These are phyloP conservation scores for Micropoecilia bifurca DNA, from an alignment of 2,797 vertebrate genomes.

Conservation along the genomic window DNA sequence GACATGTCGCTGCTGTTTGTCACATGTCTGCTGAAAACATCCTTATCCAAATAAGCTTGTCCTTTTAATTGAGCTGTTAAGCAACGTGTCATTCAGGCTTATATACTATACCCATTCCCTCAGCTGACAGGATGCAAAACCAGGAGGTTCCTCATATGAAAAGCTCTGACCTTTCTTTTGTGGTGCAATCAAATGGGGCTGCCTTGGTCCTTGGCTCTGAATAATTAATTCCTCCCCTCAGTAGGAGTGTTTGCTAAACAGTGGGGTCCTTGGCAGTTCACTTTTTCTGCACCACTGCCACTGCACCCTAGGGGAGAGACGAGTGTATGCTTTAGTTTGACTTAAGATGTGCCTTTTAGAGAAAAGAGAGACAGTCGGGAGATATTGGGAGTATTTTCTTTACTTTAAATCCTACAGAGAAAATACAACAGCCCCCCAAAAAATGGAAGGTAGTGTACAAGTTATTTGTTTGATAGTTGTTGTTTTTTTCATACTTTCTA, in stretches of 20 bases:
- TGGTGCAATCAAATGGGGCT: conserved; percentile 81
- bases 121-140: conserved; percentile 64
- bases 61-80: conserved; percentile 72
- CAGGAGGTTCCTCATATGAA: conserved; percentile 74
- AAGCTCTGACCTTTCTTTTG: conserved; percentile 82
- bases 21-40: conserved; percentile 37
- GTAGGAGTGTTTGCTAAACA: conserved; percentile 88
- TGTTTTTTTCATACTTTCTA: conserved; percentile 28
- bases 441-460: conserved; percentile 26
- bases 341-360: conserved; percentile 76
- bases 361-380: conserved; percentile 64
- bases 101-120: conserved; percentile 51
- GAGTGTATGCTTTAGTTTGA: conserved; percentile 79
- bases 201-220: conserved; percentile 83
- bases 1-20: conserved; percentile 32
- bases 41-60: conserved; percentile 38
- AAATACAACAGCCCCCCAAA: conserved; percentile 36
- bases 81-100: conserved; percentile 41
- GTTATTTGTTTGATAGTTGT: conserved; percentile 30
- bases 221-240: conserved; percentile 87
- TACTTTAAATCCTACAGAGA: conserved; percentile 23
- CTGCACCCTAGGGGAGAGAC: conserved; percentile 76
- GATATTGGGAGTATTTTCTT: conserved; percentile 55
- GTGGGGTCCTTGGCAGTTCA: conserved; percentile 87
- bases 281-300: conserved; percentile 86